Conservation (phyloP, 2,113 vertebrate species). For the Notiomystis cincta region DNA sequence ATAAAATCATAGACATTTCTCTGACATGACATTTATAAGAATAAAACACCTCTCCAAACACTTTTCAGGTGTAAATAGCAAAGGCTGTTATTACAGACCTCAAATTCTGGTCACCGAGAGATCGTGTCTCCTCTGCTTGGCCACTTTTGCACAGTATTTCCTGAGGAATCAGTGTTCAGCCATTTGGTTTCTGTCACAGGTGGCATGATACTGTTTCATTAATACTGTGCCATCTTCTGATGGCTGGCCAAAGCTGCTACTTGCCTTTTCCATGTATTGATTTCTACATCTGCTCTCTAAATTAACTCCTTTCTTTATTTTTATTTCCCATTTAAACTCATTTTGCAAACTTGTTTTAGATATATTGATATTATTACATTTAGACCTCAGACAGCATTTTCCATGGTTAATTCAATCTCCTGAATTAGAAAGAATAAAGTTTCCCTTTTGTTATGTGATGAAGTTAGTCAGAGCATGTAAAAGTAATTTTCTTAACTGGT, state of each 20-base stretch:
- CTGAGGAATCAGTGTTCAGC: not conserved
- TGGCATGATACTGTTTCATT: not conserved
- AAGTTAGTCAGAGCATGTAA: not conserved
- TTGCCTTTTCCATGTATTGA: not conserved
- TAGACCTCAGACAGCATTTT: not conserved
- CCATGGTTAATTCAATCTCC: not conserved
- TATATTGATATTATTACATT: not conserved
- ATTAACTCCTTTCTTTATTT: not conserved
- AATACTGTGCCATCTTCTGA: not conserved
- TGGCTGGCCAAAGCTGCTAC: not conserved
- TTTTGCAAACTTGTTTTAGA: not conserved
- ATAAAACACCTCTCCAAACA: not conserved
- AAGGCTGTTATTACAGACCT: not conserved
- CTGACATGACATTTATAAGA: not conserved
- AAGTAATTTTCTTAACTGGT: conserved; percentile 1
- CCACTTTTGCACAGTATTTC: not conserved
- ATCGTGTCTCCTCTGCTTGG: not conserved
- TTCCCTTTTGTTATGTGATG: not conserved
- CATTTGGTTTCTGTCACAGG: not conserved
- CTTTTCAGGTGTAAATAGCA: not conserved
- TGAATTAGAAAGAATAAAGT: not conserved
- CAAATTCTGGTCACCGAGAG: not conserved
- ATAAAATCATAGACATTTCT: not conserved
- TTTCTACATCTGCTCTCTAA: not conserved
- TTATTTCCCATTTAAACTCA: not conserved